Base-by-base conservation (phyloP, 2,888 invertebrate species). In the Fissipunctia ypsillon region DNA sequence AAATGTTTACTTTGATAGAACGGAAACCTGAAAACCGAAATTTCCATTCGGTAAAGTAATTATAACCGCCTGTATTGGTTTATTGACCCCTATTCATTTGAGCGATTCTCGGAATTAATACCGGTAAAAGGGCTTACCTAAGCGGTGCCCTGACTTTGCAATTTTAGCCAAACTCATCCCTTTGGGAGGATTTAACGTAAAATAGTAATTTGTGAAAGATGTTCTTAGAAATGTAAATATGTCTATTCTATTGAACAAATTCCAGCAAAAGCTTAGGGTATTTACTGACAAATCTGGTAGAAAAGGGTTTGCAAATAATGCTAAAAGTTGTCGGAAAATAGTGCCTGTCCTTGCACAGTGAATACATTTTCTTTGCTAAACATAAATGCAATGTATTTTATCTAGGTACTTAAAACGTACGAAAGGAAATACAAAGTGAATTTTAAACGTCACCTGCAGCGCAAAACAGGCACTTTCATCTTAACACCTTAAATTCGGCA, bases 401-500 rank as follows among this genome's bases (percentile, higher is more conserved):
- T 14, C 28, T 28, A 38, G n/a, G 38, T n/a, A 41, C 16, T n/a
- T 38, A 0, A 76, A 65, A 56, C 7, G 0, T 50, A 5, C 2
- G 7, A 22, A 67, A 28, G 25, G 3, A n/a, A 81, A 81, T 28
- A 54, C 7, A 61, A 82, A 66, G 48, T 54, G 41, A 56, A 61
- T 68, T 43, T 31, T 2, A 50, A 67, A 56, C 43, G 52, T 35
- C 50, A 65, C 22, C 43, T 61, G 19, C 59, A 63, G 45, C n/a
- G n/a, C 28, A 52, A 54, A 65, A 81, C 22, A 5, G 52, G 61
- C 41, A 14, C 41, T 68, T 52, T 38, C 12, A 65, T 68, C 61
- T 66, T 68, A 73, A 50, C 52, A 60, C 65, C 59, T 64, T 64
- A 64, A 76, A 81, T 81, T 75, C 41, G 43, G 67, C 56, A 76